A percentile compares a stretch with the other conserved stretches of the same genome.
phyloP scores from a whole-genome alignment of 2,888 invertebrate species.

The Noctua janthe region DNA sequence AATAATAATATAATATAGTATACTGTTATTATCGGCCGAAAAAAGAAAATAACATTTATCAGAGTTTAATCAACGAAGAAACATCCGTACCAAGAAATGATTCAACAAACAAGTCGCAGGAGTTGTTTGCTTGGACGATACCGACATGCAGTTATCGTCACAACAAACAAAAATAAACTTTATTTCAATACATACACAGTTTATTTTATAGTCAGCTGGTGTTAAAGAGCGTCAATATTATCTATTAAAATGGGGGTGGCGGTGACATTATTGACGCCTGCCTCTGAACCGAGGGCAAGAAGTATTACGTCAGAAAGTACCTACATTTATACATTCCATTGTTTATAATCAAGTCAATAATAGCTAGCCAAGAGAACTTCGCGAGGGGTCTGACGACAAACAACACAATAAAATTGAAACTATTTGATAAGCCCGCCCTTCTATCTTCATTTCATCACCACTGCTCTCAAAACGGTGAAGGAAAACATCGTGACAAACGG shows the following conservation, averaged over 20 bases:
- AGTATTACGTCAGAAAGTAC: constrained; percentile 62
- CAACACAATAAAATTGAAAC: constrained; percentile 2
- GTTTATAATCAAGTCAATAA: constrained; percentile 38
- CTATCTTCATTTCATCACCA: neutral
- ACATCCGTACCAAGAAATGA: constrained; percentile 19
- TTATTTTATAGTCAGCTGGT: neutral
- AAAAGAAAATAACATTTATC: neutral
- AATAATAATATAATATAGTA: neutral
- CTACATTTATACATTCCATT: constrained; percentile 3
- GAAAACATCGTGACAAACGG: neutral
- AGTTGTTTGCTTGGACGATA: constrained; percentile 15
- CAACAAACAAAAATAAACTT: constrained; percentile 20
- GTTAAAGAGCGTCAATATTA: constrained; percentile 34
- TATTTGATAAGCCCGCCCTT: neutral
- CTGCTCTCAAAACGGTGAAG: neutral
- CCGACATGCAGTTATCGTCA: neutral
- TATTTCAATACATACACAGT: constrained; percentile 5
- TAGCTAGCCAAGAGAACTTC: constrained; percentile 24
- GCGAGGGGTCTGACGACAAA: constrained; percentile 48
- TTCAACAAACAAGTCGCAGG: constrained; percentile 27
- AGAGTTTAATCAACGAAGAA: neutral
- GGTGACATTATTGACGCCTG: constrained; percentile 59
- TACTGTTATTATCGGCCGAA: neutral
- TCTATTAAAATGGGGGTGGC: constrained; percentile 17
- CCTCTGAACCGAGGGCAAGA: constrained; percentile 33